Percentiles rank a stretch among this genome's conserved stretches.
Conservation (phyloP, 2,888 invertebrate species). For the Nephrocerus scutellatus region DNA sequence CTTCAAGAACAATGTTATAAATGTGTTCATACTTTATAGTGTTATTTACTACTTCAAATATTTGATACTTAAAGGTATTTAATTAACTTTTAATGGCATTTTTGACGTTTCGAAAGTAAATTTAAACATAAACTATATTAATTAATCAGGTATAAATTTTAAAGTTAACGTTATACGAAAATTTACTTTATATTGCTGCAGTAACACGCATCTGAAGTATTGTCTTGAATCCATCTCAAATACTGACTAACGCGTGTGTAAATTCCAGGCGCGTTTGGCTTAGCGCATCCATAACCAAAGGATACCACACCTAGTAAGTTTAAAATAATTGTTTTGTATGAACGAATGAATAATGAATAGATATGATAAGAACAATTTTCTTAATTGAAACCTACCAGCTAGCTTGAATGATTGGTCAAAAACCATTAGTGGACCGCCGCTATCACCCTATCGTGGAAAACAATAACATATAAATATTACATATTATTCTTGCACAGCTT, state of each 20-base stretch:
- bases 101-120: too few relatives aligned
- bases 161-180: too few relatives aligned
- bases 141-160: too few relatives aligned
- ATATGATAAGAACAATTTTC: neutral
- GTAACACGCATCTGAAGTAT: slow-evolving; percentile 40
- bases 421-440: slow-evolving; percentile 42
- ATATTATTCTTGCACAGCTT: neutral
- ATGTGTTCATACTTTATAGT: too few relatives aligned
- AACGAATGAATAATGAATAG: too few relatives aligned
- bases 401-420: slow-evolving; percentile 34
- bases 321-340: too few relatives aligned
- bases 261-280: slow-evolving; percentile 40
- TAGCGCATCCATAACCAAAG: slow-evolving; percentile 42
- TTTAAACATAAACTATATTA: too few relatives aligned
- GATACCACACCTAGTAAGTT: slow-evolving; percentile 41
- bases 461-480: neutral
- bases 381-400: slow-evolving; percentile 26
- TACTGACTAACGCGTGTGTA: slow-evolving; percentile 42
- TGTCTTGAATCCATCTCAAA: slow-evolving; percentile 37
- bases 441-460: slow-evolving; percentile 35
- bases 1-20: too few relatives aligned
- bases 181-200: too few relatives aligned
- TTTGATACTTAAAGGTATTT: too few relatives aligned
- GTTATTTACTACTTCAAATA: too few relatives aligned
- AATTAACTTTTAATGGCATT: too few relatives aligned